phyloP scores from a whole-genome alignment of 1,140 invertebrate species.

The Eciton burchellii region DNA sequence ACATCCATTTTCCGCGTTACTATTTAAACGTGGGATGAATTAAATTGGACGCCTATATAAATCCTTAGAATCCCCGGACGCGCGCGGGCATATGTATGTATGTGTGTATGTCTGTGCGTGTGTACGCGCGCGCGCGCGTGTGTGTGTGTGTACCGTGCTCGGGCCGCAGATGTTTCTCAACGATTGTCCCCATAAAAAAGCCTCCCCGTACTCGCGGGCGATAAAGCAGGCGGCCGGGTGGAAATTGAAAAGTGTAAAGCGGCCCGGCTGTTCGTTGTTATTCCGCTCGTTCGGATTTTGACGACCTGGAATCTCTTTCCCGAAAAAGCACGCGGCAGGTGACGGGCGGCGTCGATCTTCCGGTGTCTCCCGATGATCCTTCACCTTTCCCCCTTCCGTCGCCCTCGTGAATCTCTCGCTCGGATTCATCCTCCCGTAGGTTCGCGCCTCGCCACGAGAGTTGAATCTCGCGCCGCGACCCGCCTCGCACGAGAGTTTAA shows the following conservation, averaged over 20 bases:
- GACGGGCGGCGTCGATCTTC: not conserved
- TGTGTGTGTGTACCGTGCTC: conserved; percentile 4
- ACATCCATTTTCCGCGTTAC: conserved; percentile 68
- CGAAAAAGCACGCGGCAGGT: not conserved
- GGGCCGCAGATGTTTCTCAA: conserved; percentile 72
- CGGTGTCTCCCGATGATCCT: conserved; percentile 7
- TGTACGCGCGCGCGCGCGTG: not conserved
- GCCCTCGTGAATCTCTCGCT: no score
- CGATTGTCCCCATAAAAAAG: conserved; percentile 75
- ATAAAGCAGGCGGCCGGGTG: conserved; percentile 59
- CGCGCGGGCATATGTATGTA: not conserved
- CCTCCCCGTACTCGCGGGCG: conserved; percentile 56
- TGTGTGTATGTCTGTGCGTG: not conserved
- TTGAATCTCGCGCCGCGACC: conserved; percentile 18
- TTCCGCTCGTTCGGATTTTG: conserved; percentile 32
- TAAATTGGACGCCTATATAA: conserved; percentile 66
- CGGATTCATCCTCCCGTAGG: no score
- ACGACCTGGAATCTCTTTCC: not conserved
- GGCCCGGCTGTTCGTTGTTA: conserved; percentile 30
- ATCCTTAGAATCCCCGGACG: conserved; percentile 58
- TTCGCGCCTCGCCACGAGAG: not conserved
- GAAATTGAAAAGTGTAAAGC: conserved; percentile 76
- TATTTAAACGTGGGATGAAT: conserved; percentile 70
- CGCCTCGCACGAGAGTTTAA: conserved; percentile 1
- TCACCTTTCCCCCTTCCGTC: no score